Conservation (phyloP, 2,113 vertebrate species). For the Oreochromis niloticus region DNA sequence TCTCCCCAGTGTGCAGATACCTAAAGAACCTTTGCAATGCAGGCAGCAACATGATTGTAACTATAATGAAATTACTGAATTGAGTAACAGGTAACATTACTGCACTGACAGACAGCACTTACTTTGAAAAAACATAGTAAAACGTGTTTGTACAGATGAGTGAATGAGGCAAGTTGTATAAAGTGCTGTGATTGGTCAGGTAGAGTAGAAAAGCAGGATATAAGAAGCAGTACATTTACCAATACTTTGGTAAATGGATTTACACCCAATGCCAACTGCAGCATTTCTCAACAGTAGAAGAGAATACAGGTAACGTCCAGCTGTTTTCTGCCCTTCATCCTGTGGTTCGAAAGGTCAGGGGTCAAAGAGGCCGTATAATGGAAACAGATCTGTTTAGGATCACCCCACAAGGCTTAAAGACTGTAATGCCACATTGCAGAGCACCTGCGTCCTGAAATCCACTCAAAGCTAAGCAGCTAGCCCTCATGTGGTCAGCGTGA, state of each 20-base stretch:
- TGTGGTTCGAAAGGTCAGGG: neutral
- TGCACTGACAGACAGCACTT: neutral
- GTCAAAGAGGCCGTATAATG: neutral
- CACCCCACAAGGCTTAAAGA: neutral
- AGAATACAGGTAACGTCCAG: neutral
- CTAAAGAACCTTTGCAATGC: neutral
- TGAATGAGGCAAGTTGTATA: neutral
- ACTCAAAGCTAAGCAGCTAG: constrained; percentile 45
- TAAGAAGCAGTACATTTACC: neutral
- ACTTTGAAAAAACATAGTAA: neutral
- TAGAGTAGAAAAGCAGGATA: neutral
- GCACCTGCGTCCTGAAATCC: constrained; percentile 42
- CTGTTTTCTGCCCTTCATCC: neutral
- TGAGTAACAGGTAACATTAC: neutral
- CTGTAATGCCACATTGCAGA: constrained; percentile 28
- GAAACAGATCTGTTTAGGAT: neutral
- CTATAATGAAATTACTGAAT: neutral
- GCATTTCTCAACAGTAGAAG: neutral
- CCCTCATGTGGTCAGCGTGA: constrained; percentile 48
- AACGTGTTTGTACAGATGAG: neutral
- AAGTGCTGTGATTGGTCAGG: neutral
- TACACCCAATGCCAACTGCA: neutral
- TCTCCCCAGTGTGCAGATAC: neutral
- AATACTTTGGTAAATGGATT: fast-evolving
- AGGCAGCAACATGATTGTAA: neutral